Base-by-base conservation (phyloP, 1,140 invertebrate genomes). In the Choristoneura fumiferana region DNA sequence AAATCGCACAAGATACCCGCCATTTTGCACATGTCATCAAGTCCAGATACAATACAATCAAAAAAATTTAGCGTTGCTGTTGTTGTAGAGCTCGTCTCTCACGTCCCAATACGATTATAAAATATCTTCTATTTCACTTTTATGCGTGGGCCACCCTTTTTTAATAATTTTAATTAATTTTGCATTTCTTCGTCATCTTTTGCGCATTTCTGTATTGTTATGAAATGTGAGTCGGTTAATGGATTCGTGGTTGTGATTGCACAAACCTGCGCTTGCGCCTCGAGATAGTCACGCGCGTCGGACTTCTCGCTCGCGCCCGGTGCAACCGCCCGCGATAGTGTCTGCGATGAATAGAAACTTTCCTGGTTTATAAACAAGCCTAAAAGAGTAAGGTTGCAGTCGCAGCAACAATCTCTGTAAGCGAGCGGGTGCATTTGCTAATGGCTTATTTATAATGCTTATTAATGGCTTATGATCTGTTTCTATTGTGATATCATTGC, bases 321-420 rank as follows among this genome's bases (percentile, higher is more conserved):
- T 73, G 67, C 54, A 65, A 65, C 74, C 83, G 76, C 65, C 10
- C 55, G 55, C 8, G 55, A 57, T 29, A 57, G 18, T 10, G 55
- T 57, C 55, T 0, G 74, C 73, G 40, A 84, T 60, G 45, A 73
- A 58, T 57, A 87, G 58, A 17, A 67, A 43, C 72, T 74, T 78
- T 2, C 75, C 80, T 1, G 72, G 72, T 57, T 71, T 66, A 53
- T 80, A 82, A 18, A 60, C 60, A 38, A 75, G 33, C 35, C 52
- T 60, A 33, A 76, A 60, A 45, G 73, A 35, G 62, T 76, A 79
- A 54, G 49, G 49, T 56, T 82, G 81, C 5, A 90, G 40, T 35
- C 63, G 54, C 4, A 91, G 55, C n/a, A 89, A 38, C 75, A 90
- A 85, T 29, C 39, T 57, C 29, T 76, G n/a, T n/a, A n/a, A n/a